phyloP scores from a whole-genome alignment of 2,113 vertebrate species.

The Macquaria ambigua region DNA sequence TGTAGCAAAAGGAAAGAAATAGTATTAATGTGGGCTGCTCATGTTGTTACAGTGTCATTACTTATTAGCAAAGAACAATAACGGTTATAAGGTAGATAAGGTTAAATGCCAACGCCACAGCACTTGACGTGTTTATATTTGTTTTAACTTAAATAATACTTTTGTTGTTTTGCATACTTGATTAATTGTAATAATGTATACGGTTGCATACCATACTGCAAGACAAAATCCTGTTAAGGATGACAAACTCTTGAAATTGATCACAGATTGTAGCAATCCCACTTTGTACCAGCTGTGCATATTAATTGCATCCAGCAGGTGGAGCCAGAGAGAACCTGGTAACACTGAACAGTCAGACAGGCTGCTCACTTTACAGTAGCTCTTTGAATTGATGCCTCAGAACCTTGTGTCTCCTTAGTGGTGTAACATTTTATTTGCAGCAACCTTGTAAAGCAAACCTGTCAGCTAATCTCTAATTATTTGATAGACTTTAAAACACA shows the following conservation, averaged over 20 bases:
- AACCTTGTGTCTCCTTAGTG: not conserved
- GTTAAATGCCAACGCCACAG: not conserved
- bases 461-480: not conserved
- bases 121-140: not conserved
- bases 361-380: not conserved
- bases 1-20: not conserved
- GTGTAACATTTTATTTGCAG: not conserved
- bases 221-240: not conserved
- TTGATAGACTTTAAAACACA: not conserved
- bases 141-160: not conserved
- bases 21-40: not conserved
- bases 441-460: not conserved
- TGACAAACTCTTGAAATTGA: not conserved
- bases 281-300: not conserved
- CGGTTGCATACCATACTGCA: not conserved
- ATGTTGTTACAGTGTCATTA: not conserved
- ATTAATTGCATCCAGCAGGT: slow-evolving; percentile 51
- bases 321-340: slow-evolving; percentile 31
- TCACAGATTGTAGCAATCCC: not conserved
- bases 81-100: too few relatives aligned
- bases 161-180: not conserved
- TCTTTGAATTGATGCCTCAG: not conserved
- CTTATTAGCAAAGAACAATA: not conserved
- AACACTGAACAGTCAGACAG: not conserved
- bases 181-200: not conserved